Conservation (phyloP, 2,888 invertebrate species). For the Drosophila merina region DNA sequence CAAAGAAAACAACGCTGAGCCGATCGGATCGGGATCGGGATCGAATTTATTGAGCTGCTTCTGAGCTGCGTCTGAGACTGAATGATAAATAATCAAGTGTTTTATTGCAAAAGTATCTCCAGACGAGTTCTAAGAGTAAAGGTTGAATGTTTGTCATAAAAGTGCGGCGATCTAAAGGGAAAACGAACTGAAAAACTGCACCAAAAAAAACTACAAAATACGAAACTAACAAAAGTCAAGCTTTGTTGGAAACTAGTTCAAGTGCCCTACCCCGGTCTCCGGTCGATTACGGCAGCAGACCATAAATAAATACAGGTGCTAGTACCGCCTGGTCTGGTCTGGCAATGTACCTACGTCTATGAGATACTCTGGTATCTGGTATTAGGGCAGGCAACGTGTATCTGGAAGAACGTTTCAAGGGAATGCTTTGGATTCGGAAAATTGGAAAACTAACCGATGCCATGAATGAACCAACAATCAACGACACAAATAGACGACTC, state of each 20-base stretch:
- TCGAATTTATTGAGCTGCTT: neutral
- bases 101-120: too few relatives aligned
- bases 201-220: slow-evolving; percentile 4
- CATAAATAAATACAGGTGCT: slow-evolving; percentile 73
- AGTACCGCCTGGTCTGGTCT: slow-evolving; percentile 8
- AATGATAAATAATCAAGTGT: too few relatives aligned
- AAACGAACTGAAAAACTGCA: too few relatives aligned
- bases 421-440: slow-evolving; percentile 12
- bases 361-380: slow-evolving; percentile 5
- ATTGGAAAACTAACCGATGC: slow-evolving; percentile 18
- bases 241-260: slow-evolving; percentile 63
- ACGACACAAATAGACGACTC: slow-evolving; percentile 16
- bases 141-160: too few relatives aligned
- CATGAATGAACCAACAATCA: slow-evolving; percentile 34
- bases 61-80: too few relatives aligned
- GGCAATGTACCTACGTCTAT: slow-evolving; percentile 18
- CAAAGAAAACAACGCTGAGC: neutral
- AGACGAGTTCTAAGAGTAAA: too few relatives aligned
- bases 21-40: neutral
- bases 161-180: too few relatives aligned
- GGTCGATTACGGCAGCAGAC: slow-evolving; percentile 69
- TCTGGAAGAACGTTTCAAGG: slow-evolving; percentile 1
- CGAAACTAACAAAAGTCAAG: slow-evolving; percentile 5
- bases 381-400: slow-evolving; percentile 26
- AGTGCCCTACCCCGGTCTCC: slow-evolving; percentile 64